Conservation (phyloP, 1,140 invertebrate genomes). For the Ceratitis capitata region DNA sequence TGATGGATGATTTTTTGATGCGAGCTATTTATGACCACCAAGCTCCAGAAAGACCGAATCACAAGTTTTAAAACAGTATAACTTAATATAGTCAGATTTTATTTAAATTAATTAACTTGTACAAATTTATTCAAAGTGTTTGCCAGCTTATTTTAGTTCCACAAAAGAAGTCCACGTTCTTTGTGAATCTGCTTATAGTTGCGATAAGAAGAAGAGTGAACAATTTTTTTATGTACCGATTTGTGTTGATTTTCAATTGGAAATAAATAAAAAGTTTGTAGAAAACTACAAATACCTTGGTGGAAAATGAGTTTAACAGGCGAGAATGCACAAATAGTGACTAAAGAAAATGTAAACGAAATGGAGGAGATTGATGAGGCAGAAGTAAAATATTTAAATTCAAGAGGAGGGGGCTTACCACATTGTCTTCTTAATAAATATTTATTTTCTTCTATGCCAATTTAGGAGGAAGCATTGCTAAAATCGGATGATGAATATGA, state of each 20-base stretch:
- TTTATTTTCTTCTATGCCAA: background rate
- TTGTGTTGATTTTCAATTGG: background rate
- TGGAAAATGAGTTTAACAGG: background rate
- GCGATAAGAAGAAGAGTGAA: background rate
- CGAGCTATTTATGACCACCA: too few species aligned
- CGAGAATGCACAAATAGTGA: background rate
- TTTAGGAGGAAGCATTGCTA: slow-evolving; percentile 44
- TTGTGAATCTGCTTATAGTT: background rate
- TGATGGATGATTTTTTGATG: too few species aligned
- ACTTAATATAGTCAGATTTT: too few species aligned
- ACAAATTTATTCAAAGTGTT: too few species aligned
- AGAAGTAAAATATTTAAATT: slow-evolving; percentile 39
- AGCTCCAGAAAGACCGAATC: too few species aligned
- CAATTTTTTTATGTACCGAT: background rate
- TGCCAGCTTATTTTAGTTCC: too few species aligned
- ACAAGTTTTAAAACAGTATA: too few species aligned
- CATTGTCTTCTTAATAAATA: background rate
- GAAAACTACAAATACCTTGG: background rate
- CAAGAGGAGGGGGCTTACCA: background rate
- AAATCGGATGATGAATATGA: slow-evolving; percentile 46
- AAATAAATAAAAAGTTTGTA: background rate
- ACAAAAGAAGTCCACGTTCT: background rate
- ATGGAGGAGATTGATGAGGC: slow-evolving; percentile 45
- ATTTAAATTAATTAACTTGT: too few species aligned
- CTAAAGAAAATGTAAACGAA: background rate